phyloP scores from a whole-genome alignment of 2,888 invertebrate species.

The Cryptocephalus moraei region DNA sequence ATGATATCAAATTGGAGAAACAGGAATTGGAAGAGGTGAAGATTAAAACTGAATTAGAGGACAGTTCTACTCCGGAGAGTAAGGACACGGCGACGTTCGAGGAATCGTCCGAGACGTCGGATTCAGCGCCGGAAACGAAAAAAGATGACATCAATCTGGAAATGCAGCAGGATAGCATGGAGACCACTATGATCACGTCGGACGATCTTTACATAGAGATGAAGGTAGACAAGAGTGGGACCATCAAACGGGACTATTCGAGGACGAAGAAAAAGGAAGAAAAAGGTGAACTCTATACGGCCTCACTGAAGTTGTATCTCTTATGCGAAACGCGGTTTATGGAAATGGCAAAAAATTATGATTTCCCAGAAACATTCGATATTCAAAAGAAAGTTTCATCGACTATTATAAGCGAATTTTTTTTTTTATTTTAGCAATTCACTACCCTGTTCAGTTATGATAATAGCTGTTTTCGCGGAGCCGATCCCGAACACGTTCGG shows the following conservation, averaged over 20 bases:
- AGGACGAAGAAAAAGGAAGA: conserved; percentile 40
- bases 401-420: too few relatives aligned
- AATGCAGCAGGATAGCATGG: conserved; percentile 17
- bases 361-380: too few relatives aligned
- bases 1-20: conserved; percentile 4
- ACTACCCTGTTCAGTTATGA: too few relatives aligned
- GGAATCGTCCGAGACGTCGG: conserved; percentile 13
- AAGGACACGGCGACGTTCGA: conserved; percentile 11
- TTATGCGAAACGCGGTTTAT: too few relatives aligned
- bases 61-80: conserved; percentile 11
- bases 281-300: conserved; percentile 24
- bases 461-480: too few relatives aligned
- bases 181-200: conserved; percentile 13
- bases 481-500: too few relatives aligned
- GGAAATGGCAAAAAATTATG: too few relatives aligned
- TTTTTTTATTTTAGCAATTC: too few relatives aligned
- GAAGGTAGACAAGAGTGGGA: conserved; percentile 47
- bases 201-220: conserved; percentile 43
- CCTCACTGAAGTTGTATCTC: too few relatives aligned
- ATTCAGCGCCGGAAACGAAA: conserved; percentile 8
- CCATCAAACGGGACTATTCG: conserved; percentile 52
- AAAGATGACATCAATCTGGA: conserved; percentile 19
- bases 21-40: conserved; percentile 13
- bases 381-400: too few relatives aligned
- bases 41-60: conserved; percentile 13